Base-by-base conservation (phyloP, 2,113 vertebrate genomes). In the Rhinoderma darwinii region DNA sequence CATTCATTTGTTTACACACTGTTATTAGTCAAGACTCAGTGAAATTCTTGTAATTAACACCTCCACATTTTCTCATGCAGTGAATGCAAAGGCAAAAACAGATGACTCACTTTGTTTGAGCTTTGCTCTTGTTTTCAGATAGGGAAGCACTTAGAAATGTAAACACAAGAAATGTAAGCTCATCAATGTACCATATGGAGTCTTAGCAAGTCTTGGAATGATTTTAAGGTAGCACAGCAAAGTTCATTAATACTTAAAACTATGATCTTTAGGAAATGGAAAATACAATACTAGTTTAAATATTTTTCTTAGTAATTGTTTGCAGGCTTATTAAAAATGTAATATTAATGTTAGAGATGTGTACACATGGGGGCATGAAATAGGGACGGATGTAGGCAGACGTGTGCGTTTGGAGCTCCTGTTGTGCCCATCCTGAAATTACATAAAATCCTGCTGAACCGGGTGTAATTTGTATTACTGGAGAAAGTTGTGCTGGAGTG, bases 41-140 rank as follows among this genome's bases (percentile, higher is more conserved):
- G 93, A 94, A 95, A 90, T 82, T 94, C 91, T 89, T 92, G 92
- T 95, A 95, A 95, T 96, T 96, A 96, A 95, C 95, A 95, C 93
- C 92, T 94, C 92, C 92, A 93, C 92, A 94, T 94, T 94, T 94
- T 95, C 93, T 94, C 92, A 94, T 91, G 92, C 92, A 92, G 90
- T 89, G 92, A 95, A 95, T 93, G 90, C 92, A 92, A 92, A 93
- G 93, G 93, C 92, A 94, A 92, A 95, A 94, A 92, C 91, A 94
- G 93, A 95, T 92, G 90, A 95, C 90, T 95, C 93, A 93, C 91
- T 95, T 96, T 93, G 92, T 94, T 93, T 93, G 92, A 94, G 93
- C 89, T 94, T 94, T 90, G 90, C 91, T 95, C 91, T 92, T 94
- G 91, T 93, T 95, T 94, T 95, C 92, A 93, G 90, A 91, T 94